Conservation (phyloP, 2,113 vertebrate species). For the Mionectes macconnelli region DNA sequence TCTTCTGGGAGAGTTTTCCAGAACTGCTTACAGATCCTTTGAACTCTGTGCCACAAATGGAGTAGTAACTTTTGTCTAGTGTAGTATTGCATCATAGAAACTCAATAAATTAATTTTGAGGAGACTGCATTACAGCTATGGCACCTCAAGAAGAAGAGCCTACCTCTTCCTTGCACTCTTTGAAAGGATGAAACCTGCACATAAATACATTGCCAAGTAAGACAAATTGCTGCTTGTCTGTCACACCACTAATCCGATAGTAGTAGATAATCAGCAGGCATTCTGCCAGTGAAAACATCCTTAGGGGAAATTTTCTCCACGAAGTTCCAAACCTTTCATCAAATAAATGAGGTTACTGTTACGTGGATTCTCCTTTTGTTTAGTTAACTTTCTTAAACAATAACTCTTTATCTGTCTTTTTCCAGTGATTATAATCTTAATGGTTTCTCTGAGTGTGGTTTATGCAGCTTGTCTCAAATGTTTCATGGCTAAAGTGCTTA, state of each 20-base stretch:
- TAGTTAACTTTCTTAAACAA: neutral
- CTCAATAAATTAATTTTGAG: neutral
- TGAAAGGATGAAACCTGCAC: neutral
- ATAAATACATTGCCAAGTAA: neutral
- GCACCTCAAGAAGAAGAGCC: neutral
- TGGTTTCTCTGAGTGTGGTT: neutral
- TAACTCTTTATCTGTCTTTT: neutral
- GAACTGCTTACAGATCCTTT: neutral
- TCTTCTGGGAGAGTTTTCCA: neutral
- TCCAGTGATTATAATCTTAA: neutral
- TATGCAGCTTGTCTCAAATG: neutral
- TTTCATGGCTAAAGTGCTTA: neutral
- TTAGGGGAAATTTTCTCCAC: neutral
- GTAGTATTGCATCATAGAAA: neutral
- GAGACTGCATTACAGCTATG: neutral
- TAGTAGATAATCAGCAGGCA: neutral
- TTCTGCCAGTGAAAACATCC: neutral
- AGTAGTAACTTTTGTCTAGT: neutral
- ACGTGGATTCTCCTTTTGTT: neutral
- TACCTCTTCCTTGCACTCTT: neutral
- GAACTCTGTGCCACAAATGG: neutral
- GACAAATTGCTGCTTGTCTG: neutral
- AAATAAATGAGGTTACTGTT: neutral
- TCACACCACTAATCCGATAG: neutral
- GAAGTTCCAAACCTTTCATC: neutral